Evolutionary conservation across 1,140 invertebrate genomes (phyloP).

Genomic region (Goniozus legneri): DNA sequence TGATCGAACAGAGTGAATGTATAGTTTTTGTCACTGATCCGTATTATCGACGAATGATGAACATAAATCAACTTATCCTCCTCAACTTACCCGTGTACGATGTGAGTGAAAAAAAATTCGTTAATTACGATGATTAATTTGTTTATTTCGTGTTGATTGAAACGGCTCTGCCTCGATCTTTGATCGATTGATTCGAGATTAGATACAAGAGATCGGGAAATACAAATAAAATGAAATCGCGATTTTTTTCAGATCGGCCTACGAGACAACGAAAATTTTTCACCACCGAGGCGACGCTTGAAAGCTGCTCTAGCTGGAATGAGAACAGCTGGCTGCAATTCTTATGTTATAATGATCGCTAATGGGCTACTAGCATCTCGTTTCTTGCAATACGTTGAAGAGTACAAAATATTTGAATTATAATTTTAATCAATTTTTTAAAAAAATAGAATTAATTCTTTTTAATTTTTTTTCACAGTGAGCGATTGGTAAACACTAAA

Average conservation of each 20-base stretch:
- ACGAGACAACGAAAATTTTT: conserved; percentile 64
- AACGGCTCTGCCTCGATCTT: no score
- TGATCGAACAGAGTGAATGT: conserved; percentile 30
- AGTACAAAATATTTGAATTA: conserved; percentile 42
- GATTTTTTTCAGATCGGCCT: conserved; percentile 57
- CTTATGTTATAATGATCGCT: conserved; percentile 69
- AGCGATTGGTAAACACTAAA: conserved; percentile 65
- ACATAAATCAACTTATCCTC: no score
- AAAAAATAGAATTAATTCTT: background rate
- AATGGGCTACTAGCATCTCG: conserved; percentile 66
- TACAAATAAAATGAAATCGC: background rate
- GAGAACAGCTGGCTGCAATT: conserved; percentile 63
- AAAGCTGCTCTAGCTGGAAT: conserved; percentile 57
- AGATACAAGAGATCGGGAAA: no score
- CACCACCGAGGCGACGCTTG: conserved; percentile 58
- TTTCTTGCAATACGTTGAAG: conserved; percentile 67
- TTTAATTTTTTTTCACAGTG: conserved; percentile 49
- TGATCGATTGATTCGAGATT: no score
- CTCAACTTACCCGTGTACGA: no score
- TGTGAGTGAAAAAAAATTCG: conserved; percentile 2
- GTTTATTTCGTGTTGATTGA: background rate
- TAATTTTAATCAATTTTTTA: conserved; percentile 9
- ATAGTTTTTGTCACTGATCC: conserved; percentile 40
- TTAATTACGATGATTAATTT: background rate
- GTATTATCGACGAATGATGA: conserved; percentile 24